Base-by-base conservation (phyloP, 2,113 vertebrate species). In the Taurulus bubalis region DNA sequence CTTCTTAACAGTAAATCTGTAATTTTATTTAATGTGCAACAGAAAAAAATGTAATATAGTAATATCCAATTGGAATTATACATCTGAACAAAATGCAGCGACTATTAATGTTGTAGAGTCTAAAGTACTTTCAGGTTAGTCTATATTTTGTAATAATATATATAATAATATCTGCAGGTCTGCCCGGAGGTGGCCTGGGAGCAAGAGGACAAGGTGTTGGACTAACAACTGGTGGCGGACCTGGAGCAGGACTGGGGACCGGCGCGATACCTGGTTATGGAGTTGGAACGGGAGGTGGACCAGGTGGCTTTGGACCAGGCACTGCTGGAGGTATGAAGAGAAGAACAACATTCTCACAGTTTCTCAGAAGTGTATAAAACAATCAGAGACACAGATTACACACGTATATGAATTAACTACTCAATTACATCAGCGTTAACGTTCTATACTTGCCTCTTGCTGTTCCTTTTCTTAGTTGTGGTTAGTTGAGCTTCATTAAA, bases 201-300 rank as follows among this genome's bases (percentile, higher is more conserved):
- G 49, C 75, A 65, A 91, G 89, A 77, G 83, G 91, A 79, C 32
- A 51, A 55, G 86, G 90, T 85, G 60, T 56, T 67, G 91, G 88
- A 47, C 8, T 86, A 69, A 32, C 70, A 74, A 90, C 82, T 38
- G 87, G 91, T 71, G 87, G 87, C 68, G 90, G 90, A 75, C 71
- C 82, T 11, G 89, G 88, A 51, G 68, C 72, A 51, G 82, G 89
- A 64, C 12, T 65, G 2, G 86, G 91, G 10, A 55, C 77, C 2
- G 74, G 76, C 38, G 77, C 49, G 32, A 28, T 79, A 47, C 76
- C 87, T 28, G 87, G 85, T 55, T 84, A 88, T 71, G 85, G 92
- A 47, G 71, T 89, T 80, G 89, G 75, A 82, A 89, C 78, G 11
- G 91, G 89, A 64, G 80, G 63, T 64, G 85, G 87, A 81, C 58